Evolutionary conservation across 2,888 invertebrate species (phyloP), one percentile per base, ranked within the genome.

Genomic region (Vannuccia rotundouncinata): DNA sequence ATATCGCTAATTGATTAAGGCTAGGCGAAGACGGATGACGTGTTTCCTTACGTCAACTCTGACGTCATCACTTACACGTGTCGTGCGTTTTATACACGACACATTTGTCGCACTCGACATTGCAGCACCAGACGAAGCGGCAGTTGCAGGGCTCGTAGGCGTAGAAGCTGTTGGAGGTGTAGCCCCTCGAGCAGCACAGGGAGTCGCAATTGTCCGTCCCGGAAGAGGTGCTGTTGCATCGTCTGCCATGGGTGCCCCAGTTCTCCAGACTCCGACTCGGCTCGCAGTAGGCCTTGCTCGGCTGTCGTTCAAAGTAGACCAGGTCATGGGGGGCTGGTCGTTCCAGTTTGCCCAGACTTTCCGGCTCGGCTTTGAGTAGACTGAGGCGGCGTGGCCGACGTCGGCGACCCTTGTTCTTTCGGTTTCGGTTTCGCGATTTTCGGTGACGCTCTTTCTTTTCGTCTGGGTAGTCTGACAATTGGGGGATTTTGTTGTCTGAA

Each of bases 291-390:
- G 92, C 92, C 5, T 78, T 29, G 29, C 75, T 30, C 25, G 96
- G 96, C 80, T 95, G 95, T 59, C 93, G 91, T 87, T 96, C 96
- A 85, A 94, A 90, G 89, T 95, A 97, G 59, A 97, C 95, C 84
- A 97, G 91, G 87, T 96, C 96, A 28, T 29, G 29, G 66, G 59
- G 2, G 2, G 28, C 25, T 10, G 78, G 78, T 13, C 22, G 66
- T 27, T 66, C 66, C 17, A 66, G 22, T 22, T 2, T 17, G 25
- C 66, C 66, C 22, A 13, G 25, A 2, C 66, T 17, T 5, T 22
- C 66, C 66, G 22, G 22, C 25, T 66, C 10, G 17, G 66, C 22
- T 22, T 66, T 66, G 66, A 13, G 22, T 5, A 66, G 66, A 22
- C 66, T 22, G 22, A 66, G 66, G 2, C 66, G 66, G 25, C 66